phyloP scores from a whole-genome alignment of 2,888 invertebrate genomes.

The Eumacrocentrus americanus region DNA sequence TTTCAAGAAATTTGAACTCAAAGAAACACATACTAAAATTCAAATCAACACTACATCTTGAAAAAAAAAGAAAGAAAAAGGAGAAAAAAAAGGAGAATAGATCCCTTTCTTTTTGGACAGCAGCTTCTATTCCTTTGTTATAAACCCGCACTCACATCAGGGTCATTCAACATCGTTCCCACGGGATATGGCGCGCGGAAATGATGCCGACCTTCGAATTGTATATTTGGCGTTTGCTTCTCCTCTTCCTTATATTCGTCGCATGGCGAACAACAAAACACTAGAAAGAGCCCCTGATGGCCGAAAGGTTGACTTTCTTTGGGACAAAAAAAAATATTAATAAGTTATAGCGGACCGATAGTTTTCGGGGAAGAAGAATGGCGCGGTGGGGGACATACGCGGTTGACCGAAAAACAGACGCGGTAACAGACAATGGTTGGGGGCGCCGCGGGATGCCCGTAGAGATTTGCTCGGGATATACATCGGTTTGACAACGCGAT shows the following conservation, averaged over 20 bases:
- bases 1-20: no score
- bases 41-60: not conserved
- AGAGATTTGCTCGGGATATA: no score
- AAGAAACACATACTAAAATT: no score
- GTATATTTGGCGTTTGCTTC: constrained; percentile 13
- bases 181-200: constrained; percentile 39
- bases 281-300: no score
- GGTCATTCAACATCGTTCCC: constrained; percentile 39
- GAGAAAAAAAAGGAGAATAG: constrained; percentile 8
- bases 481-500: no score
- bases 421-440: no score
- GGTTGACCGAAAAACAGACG: no score
- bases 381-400: no score
- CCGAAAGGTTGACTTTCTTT: no score
- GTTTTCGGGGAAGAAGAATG: constrained; percentile 51
- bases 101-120: constrained; percentile 18
- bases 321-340: constrained; percentile 50
- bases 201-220: constrained; percentile 37
- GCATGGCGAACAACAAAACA: no score
- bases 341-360: constrained; percentile 59
- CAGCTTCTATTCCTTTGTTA: constrained; percentile 34
- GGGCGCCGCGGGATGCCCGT: no score
- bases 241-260: constrained; percentile 15
- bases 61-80: constrained; percentile 26
- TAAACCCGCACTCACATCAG: constrained; percentile 27